phyloP scores from a whole-genome alignment of 1,140 invertebrate genomes.

The Scaptomyza pallida region DNA sequence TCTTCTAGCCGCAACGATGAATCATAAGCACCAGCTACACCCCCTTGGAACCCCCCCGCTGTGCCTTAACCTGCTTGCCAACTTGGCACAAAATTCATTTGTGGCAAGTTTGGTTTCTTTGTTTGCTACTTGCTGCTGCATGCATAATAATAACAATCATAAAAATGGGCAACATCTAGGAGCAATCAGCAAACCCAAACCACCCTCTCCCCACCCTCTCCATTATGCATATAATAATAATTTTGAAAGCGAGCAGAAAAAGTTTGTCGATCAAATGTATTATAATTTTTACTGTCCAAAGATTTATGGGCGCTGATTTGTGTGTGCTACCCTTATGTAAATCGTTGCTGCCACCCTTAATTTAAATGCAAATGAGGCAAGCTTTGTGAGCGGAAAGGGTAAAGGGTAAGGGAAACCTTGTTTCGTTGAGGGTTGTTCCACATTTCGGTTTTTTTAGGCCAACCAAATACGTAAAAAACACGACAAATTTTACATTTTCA shows the following conservation, averaged over 20 bases:
- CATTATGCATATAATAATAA: conserved; percentile 63
- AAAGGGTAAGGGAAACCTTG: not conserved
- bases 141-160: conserved; percentile 77
- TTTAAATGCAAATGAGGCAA: conserved; percentile 65
- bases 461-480: conserved; percentile 9
- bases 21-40: conserved; percentile 54
- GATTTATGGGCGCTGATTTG: conserved; percentile 69
- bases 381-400: conserved; percentile 21
- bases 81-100: conserved; percentile 56
- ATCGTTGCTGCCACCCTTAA: conserved; percentile 53
- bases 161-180: conserved; percentile 46
- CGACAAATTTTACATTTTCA: conserved; percentile 24
- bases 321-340: conserved; percentile 28
- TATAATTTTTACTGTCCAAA: conserved; percentile 70
- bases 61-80: conserved; percentile 53
- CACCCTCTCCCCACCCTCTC: not conserved
- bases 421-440: not conserved
- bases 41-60: conserved; percentile 32
- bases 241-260: conserved; percentile 43
- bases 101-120: conserved; percentile 3
- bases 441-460: not conserved
- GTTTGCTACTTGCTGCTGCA: conserved; percentile 39
- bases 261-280: conserved; percentile 58
- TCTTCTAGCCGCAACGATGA: conserved; percentile 56
- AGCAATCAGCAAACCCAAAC: not conserved